A percentile compares a stretch with the other conserved stretches of the same genome.
These are phyloP conservation scores for Sinocyclocheilus rhinocerous DNA, from an alignment of 2,113 vertebrate species.

Conservation along the genomic window DNA sequence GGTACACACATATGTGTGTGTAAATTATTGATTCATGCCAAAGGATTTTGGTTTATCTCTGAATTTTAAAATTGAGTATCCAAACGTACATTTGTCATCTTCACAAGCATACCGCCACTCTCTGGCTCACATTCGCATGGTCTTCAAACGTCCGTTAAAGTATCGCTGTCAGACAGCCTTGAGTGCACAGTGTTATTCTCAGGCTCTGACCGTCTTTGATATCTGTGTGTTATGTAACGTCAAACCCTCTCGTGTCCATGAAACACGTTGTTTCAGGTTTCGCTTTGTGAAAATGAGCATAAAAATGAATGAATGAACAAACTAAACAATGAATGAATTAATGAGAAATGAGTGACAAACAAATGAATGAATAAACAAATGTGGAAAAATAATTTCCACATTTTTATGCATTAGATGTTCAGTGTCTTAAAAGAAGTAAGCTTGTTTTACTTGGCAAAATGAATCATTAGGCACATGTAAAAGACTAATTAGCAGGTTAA, in stretches of 20 bases:
- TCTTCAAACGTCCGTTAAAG: not conserved
- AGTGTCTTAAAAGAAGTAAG: not conserved
- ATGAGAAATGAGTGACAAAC: not conserved
- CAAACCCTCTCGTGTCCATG: slow-evolving; percentile 10
- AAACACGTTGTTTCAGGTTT: not conserved
- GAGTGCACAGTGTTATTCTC: slow-evolving; percentile 26
- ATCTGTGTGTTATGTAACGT: slow-evolving; percentile 27
- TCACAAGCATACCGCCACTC: not conserved
- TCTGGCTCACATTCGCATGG: slow-evolving; percentile 13
- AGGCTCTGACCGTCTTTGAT: slow-evolving; percentile 12
- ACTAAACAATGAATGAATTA: not conserved
- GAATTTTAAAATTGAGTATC: not conserved
- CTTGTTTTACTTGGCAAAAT: not conserved
- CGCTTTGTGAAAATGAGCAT: not conserved
- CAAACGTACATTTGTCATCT: not conserved
- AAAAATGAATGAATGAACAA: not conserved
- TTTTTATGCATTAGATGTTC: not conserved
- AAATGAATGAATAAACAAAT: not conserved
- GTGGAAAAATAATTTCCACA: not conserved
- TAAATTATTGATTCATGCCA: not conserved
- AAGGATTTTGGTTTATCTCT: not conserved
- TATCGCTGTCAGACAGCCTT: slow-evolving; percentile 11
- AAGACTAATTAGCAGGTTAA: not conserved
- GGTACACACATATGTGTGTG: not conserved
- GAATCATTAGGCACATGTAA: not conserved